These are phyloP conservation scores for Leptarthrus brevirostris DNA, from an alignment of 2,888 invertebrate species.

Conservation along the genomic window DNA sequence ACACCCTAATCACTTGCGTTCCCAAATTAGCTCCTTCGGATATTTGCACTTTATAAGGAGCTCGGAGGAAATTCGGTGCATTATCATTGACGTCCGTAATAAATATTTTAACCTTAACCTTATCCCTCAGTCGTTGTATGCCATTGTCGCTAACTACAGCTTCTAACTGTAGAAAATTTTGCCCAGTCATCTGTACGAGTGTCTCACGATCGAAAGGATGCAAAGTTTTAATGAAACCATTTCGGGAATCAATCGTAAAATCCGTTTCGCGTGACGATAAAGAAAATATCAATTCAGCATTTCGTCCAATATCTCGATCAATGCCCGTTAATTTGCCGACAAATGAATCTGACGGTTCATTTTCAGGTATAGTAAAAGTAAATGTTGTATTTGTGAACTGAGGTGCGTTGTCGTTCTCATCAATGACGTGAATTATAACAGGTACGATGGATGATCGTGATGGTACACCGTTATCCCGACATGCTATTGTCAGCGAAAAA, in stretches of 20 bases:
- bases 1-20: constrained; percentile 86
- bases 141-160: constrained; percentile 91
- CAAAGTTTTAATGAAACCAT: constrained; percentile 89
- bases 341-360: constrained; percentile 88
- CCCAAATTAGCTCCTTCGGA: constrained; percentile 87
- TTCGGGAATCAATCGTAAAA: constrained; percentile 88
- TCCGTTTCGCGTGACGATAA: constrained; percentile 80
- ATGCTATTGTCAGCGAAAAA: constrained; percentile 88
- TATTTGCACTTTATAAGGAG: constrained; percentile 89
- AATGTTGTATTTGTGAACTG: constrained; percentile 92
- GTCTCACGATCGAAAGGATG: constrained; percentile 91
- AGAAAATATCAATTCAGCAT: constrained; percentile 89
- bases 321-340: constrained; percentile 91
- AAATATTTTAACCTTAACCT: constrained; percentile 87
- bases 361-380: constrained; percentile 88
- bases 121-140: constrained; percentile 78
- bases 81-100: constrained; percentile 94
- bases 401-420: constrained; percentile 97
- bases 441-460: constrained; percentile 86
- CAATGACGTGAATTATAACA: constrained; percentile 91
- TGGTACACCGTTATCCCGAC: constrained; percentile 83
- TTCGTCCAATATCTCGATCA: constrained; percentile 90
- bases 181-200: constrained; percentile 80
- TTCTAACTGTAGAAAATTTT: constrained; percentile 84
- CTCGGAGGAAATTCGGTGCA: constrained; percentile 83